Evolutionary conservation across 2,888 invertebrate genomes (phyloP).

Genomic region (Platycheirus albimanus): DNA sequence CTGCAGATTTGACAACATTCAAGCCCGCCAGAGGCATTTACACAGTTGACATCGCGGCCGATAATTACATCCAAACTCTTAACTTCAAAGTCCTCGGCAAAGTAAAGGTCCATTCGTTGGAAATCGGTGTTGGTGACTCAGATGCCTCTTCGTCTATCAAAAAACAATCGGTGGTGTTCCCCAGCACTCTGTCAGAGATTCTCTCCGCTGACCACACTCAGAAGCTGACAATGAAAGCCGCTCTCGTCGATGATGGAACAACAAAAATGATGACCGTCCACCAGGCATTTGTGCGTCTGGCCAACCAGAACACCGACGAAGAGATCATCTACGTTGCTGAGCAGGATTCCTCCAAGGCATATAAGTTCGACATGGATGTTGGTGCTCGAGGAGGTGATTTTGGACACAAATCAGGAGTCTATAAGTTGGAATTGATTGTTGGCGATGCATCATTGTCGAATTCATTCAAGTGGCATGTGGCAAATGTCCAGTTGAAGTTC

Average conservation of each 20-base stretch:
- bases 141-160: conserved; percentile 94
- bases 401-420: conserved; percentile 89
- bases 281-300: conserved; percentile 93
- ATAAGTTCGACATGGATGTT: conserved; percentile 96
- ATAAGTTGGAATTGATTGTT: conserved; percentile 91
- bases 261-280: conserved; percentile 89
- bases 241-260: conserved; percentile 88
- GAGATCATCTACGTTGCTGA: conserved; percentile 98
- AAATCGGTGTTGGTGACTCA: conserved; percentile 94
- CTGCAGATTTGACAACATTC: conserved; percentile 89
- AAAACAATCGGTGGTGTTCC: conserved; percentile 88
- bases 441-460: conserved; percentile 96
- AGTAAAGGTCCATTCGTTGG: conserved; percentile 89
- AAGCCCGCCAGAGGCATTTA: conserved; percentile 94
- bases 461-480: conserved; percentile 94
- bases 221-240: conserved; percentile 92
- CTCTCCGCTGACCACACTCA: conserved; percentile 95
- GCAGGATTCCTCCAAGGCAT: conserved; percentile 89
- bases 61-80: conserved; percentile 85
- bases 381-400: conserved; percentile 91
- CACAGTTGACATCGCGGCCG: conserved; percentile 89
- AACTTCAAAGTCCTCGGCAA: conserved; percentile 89
- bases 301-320: conserved; percentile 86
- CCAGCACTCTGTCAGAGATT: conserved; percentile 87
- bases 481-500: conserved; percentile 90